phyloP scores from a whole-genome alignment of 64 coral and sea anemone species.

The Dendrophyllia cribrosa region DNA sequence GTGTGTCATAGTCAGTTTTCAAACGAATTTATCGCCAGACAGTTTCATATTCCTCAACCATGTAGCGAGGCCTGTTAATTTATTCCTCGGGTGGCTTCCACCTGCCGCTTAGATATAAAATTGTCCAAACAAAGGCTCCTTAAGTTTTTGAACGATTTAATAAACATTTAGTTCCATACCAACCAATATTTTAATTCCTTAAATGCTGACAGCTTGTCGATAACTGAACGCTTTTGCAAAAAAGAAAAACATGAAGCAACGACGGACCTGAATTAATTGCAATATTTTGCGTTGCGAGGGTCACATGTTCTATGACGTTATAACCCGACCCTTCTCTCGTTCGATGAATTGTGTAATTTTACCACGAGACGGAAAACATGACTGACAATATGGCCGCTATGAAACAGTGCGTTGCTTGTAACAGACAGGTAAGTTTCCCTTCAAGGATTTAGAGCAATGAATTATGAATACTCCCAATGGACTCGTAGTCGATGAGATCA shows the following conservation, averaged over 20 bases:
- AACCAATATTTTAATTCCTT: neutral
- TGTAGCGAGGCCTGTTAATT: neutral
- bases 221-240: neutral
- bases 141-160: constrained; percentile 24
- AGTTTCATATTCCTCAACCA: neutral
- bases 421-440: constrained; percentile 17
- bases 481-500: neutral
- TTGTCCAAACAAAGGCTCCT: neutral
- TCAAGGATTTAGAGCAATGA: neutral
- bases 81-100: constrained; percentile 27
- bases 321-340: neutral
- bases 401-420: constrained; percentile 14
- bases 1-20: neutral
- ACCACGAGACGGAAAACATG: neutral
- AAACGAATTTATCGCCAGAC: neutral
- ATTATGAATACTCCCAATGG: neutral
- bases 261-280: neutral
- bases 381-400: constrained; percentile 1
- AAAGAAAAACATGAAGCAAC: neutral
- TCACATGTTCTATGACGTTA: constrained; percentile 14
- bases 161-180: neutral
- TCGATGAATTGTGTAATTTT: neutral
- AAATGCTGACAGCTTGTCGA: neutral
- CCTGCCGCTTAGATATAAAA: neutral
- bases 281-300: neutral